Base-by-base conservation (phyloP, 2,113 vertebrate genomes). In the Xiphorhynchus elegans region DNA sequence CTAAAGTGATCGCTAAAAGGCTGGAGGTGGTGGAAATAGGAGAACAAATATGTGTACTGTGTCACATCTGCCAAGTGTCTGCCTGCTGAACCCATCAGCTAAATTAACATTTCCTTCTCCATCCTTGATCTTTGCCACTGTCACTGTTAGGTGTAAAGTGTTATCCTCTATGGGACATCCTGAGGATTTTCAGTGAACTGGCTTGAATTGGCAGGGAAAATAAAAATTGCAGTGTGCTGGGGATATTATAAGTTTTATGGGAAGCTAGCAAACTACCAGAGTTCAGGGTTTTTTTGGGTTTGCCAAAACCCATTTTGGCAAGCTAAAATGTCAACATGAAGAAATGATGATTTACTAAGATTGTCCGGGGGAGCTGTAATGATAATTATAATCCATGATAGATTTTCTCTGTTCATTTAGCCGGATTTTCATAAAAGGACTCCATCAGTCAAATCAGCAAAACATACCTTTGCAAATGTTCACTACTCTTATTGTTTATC, bases 51-150 rank as follows among this genome's bases (percentile, higher is more conserved):
- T 4, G 18, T 10, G 5, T 81, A 76, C 89, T 55, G 42, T 89
- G 84, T 95, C 91, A 90, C 77, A 81, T 63, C 88, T 96, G 93
- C 78, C 75, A 93, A 86, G 88, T 95, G 86, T 70, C 64, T 87
- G 87, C 58, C 82, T 84, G 53, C 58, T 96, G 89, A 97, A 77
- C 56, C 46, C 52, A 77, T 77, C 88, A 94, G 35, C 78, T 94
- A 95, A 96, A 95, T 93, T 92, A 84, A 94, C 89, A 86, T 80
- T 62, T 77, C 55, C 74, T 79, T 95, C 62, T 79, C 16, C 39
- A 64, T 78, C 55, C 49, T 77, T 94, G 82, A 63, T 91, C 86
- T 91, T 69, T 93, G 68, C n/a, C 35, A 58, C 23, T 84, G 80
- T 87, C 75, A 67, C 66, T 87, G 66, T 56, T 77, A 90, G 44